Percentiles rank a stretch among this genome's conserved stretches.
Evolutionary conservation across 2,113 vertebrate genomes (phyloP).

Genomic region (Microtus richardsoni): DNA sequence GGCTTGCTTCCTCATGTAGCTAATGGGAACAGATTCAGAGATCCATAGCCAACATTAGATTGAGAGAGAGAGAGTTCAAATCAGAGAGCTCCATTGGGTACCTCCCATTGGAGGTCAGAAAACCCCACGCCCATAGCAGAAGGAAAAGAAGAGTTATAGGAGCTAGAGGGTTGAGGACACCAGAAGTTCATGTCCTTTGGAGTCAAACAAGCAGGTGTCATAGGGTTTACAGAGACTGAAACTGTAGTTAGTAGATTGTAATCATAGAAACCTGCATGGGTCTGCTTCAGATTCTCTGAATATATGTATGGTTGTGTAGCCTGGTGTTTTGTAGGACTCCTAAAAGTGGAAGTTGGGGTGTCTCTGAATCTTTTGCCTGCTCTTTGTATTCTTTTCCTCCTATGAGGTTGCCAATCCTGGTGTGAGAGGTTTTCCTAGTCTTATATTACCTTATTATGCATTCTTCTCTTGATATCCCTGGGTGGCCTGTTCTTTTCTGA

Average conservation of each 20-base stretch:
- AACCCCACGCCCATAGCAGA: not conserved
- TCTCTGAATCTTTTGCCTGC: not conserved
- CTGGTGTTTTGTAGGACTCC: not conserved
- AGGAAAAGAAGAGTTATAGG: not conserved
- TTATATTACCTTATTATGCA: not conserved
- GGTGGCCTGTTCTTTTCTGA: not conserved
- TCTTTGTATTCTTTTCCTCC: not conserved
- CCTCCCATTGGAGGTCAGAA: not conserved
- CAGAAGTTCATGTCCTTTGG: not conserved
- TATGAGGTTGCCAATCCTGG: not conserved
- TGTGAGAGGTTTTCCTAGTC: not conserved
- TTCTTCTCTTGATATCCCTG: not conserved
- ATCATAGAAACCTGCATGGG: not conserved
- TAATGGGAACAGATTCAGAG: not conserved
- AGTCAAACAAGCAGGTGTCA: not conserved
- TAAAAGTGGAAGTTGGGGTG: not conserved
- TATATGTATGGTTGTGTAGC: not conserved
- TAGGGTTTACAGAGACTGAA: not conserved
- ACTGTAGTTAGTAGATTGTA: not conserved
- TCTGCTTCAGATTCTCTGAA: not conserved
- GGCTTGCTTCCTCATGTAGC: not conserved
- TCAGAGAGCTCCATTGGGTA: not conserved
- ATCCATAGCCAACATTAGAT: not conserved
- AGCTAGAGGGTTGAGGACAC: not conserved
- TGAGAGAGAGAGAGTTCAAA: not conserved